phyloP scores from a whole-genome alignment of 1,140 invertebrate species.

The Panagrolaimus sp. region DNA sequence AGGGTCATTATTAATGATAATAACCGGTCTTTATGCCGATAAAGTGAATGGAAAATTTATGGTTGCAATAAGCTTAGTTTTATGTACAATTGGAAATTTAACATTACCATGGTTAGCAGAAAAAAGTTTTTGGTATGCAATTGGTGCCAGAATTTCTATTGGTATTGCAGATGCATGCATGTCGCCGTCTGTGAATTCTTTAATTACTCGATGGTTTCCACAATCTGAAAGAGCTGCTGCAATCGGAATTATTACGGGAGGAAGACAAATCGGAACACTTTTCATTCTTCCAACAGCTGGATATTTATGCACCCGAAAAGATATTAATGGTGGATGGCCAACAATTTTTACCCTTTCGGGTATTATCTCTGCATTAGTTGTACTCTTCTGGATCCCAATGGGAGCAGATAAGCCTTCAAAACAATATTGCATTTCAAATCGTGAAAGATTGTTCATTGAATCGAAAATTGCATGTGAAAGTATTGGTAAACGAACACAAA shows the following conservation, averaged over 20 bases:
- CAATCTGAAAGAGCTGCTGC: conserved; percentile 51
- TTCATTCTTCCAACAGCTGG: conserved; percentile 57
- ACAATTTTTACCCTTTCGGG: conserved; percentile 55
- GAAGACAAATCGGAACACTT: conserved; percentile 53
- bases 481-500: conserved; percentile 53
- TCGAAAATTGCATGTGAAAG: conserved; percentile 56
- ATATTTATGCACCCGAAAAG: conserved; percentile 54
- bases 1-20: conserved; percentile 50
- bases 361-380: conserved; percentile 45
- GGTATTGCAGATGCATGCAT: conserved; percentile 54
- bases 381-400: conserved; percentile 55
- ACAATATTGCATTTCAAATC: conserved; percentile 52
- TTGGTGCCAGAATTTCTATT: conserved; percentile 43
- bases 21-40: conserved; percentile 53
- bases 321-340: conserved; percentile 54
- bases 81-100: conserved; percentile 51
- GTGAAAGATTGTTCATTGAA: conserved; percentile 52
- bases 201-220: conserved; percentile 56
- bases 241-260: conserved; percentile 57
- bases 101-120: conserved; percentile 46
- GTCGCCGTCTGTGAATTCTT: conserved; percentile 52
- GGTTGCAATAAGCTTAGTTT: conserved; percentile 41
- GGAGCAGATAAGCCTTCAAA: conserved; percentile 56
- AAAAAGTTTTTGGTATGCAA: conserved; percentile 52
- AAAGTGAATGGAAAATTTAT: conserved; percentile 56